Conservation (phyloP, 2,888 invertebrate genomes). For the Lymantria monacha region DNA sequence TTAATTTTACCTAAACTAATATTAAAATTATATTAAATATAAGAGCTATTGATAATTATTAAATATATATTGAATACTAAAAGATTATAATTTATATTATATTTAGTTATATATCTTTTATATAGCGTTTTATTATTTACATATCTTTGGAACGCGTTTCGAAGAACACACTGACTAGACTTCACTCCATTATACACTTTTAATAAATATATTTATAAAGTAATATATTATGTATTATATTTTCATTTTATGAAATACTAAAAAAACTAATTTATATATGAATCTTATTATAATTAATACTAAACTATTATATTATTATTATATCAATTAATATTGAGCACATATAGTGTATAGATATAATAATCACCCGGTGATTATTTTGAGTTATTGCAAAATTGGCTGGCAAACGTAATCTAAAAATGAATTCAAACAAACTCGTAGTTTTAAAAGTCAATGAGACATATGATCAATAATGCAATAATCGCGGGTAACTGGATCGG, state of each 20-base stretch:
- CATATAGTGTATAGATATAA: too few relatives aligned
- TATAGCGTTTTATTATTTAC: constrained; percentile 73
- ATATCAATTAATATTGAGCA: neutral
- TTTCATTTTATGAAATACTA: constrained; percentile 28
- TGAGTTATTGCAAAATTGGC: too few relatives aligned
- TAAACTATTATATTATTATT: neutral
- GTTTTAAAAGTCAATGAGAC: too few relatives aligned
- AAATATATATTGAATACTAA: neutral
- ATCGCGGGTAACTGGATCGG: too few relatives aligned
- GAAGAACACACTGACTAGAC: constrained; percentile 79
- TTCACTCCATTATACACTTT: constrained; percentile 51
- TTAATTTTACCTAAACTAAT: too few relatives aligned
- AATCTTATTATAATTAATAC: neutral
- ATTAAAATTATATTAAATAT: too few relatives aligned
- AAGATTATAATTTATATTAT: neutral
- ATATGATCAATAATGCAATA: too few relatives aligned
- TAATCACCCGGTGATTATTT: too few relatives aligned
- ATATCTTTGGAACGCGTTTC: constrained; percentile 79
- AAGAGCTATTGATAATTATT: too few relatives aligned
- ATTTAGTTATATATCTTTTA: neutral
- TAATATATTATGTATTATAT: constrained; percentile 6
- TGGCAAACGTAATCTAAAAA: too few relatives aligned
- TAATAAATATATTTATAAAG: constrained; percentile 14
- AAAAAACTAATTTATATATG: constrained; percentile 1
- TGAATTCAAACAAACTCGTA: too few relatives aligned